These are phyloP conservation scores for Pterois miles DNA, from an alignment of 2,797 vertebrate species.

Conservation along the genomic window DNA sequence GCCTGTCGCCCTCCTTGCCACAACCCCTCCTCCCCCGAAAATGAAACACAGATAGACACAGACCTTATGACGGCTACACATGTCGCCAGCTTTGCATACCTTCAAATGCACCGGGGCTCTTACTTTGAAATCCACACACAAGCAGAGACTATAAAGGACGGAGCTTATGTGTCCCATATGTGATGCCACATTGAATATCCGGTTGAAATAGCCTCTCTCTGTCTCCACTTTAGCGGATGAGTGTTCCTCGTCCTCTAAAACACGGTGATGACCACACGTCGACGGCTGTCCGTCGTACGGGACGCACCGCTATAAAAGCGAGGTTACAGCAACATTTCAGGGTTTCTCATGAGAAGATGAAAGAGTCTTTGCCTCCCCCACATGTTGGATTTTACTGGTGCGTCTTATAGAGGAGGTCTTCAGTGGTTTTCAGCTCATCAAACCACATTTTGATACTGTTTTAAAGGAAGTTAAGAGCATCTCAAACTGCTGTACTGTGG, in stretches of 20 bases:
- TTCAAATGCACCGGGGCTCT: constrained; percentile 49
- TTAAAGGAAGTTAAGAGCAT: too few relatives aligned
- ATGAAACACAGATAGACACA: constrained; percentile 91
- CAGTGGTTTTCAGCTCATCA: background rate
- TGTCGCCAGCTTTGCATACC: constrained; percentile 92
- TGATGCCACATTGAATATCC: constrained; percentile 96
- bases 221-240: constrained; percentile 11
- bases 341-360: constrained; percentile 14
- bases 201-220: constrained; percentile 82
- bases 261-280: background rate
- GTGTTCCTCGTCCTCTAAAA: background rate
- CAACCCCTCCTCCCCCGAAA: constrained; percentile 81
- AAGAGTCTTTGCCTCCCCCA: constrained; percentile 22
- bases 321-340: background rate
- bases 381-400: background rate
- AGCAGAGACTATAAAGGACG: constrained; percentile 83
- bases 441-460: background rate
- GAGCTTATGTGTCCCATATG: constrained; percentile 94
- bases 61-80: constrained; percentile 92
- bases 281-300: background rate
- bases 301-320: background rate
- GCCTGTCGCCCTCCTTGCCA: constrained; percentile 55
- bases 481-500: too few relatives aligned
- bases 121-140: constrained; percentile 72
- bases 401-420: background rate